Evolutionary conservation across 2,113 vertebrate genomes (phyloP), one percentile per base, ranked within the genome.

Genomic region (Dipodomys stephensi): DNA sequence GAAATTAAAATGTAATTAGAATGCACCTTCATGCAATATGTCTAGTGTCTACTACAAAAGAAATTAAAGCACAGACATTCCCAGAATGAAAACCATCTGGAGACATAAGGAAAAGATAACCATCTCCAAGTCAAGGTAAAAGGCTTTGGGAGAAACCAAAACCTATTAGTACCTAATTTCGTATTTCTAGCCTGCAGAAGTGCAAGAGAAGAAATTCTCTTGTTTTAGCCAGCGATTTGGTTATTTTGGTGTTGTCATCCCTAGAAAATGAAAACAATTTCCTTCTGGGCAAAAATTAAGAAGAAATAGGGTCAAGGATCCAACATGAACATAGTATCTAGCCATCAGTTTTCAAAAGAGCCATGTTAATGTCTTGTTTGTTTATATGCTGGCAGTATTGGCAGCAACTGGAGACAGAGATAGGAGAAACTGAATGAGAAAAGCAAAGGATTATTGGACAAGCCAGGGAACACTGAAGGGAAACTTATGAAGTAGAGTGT

Each of bases 201-300:
- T 82, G 1, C 19, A 28, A 82, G 53, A n/a, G 87, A 79, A 67
- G 15, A 6, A 76, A 28, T 81, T 39, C 2, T 69, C 1, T 11
- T 85, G 28, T 49, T 84, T 77, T 35, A 64, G 19, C 7, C 53
- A 35, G 12, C 25, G 18, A n/a, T 7, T 28, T 20, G 22, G 4
- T 15, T 57, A n/a, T 8, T 72, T 60, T 23, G 0, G 15, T 35
- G 6, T 30, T 28, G 16, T 18, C 22, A 44, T 13, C 19, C 3
- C n/a, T 25, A 53, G 5, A 12, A 35, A 39, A 65, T 3, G 7
- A 60, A 73, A 25, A 22, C 5, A 74, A 4, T 69, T 60, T 5
- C 13, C 22, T 53, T 7, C 13, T 10, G 67, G 2, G 2, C 9
- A 7, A 67, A 46, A 10, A 9, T 13, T 6, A 19, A 6, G 2